A percentile compares a stretch with the other conserved stretches of the same genome.
phyloP scores from a whole-genome alignment of 2,888 invertebrate genomes.

The Apoda limacodes region DNA sequence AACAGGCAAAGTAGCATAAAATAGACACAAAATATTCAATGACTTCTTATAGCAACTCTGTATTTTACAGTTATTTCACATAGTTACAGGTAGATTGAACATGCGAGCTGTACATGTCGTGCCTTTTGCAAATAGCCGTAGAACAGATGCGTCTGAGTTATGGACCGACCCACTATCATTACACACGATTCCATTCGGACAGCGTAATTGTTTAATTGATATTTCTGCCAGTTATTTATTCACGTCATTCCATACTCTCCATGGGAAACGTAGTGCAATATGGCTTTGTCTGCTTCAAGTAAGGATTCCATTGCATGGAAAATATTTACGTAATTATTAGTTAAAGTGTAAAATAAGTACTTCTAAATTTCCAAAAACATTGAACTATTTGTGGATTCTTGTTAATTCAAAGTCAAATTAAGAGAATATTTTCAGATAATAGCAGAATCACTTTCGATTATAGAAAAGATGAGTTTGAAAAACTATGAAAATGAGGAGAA shows the following conservation, averaged over 20 bases:
- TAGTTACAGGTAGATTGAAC: conserved; percentile 6
- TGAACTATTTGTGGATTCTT: no score
- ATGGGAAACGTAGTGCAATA: conserved; percentile 55
- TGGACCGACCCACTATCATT: conserved; percentile 67
- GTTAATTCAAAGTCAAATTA: no score
- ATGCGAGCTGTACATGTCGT: conserved; percentile 43
- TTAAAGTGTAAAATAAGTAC: conserved; percentile 5
- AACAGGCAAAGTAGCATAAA: no score
- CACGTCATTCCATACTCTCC: conserved; percentile 61
- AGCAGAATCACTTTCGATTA: no score
- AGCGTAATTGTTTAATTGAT: conserved; percentile 73
- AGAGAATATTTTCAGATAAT: no score
- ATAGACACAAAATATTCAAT: neutral
- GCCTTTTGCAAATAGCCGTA: conserved; percentile 65
- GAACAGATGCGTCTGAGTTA: conserved; percentile 70
- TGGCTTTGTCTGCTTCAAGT: conserved; percentile 24
- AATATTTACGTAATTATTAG: no score
- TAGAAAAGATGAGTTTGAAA: no score
- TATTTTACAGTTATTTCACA: no score
- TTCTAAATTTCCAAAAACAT: no score
- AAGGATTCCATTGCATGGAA: no score
- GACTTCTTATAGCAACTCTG: conserved; percentile 1
- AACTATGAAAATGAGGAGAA: no score
- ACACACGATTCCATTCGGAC: conserved; percentile 71
- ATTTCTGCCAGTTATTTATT: conserved; percentile 71